phyloP scores from a whole-genome alignment of 2,113 vertebrate species.

The Cyanoliseus patagonus region DNA sequence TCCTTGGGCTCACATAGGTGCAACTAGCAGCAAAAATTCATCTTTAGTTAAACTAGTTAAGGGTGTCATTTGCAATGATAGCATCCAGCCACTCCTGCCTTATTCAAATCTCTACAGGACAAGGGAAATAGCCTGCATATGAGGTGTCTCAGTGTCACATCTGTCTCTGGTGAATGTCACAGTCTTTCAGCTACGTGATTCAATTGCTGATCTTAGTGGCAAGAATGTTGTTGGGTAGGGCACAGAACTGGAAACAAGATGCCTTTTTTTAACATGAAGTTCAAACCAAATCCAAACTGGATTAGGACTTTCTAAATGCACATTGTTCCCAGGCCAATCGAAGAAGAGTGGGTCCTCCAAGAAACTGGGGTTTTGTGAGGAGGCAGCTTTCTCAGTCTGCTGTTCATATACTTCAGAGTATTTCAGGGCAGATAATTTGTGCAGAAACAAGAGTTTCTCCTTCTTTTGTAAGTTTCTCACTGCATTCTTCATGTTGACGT shows the following conservation, averaged over 20 bases:
- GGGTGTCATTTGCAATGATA: neutral
- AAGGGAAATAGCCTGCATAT: neutral
- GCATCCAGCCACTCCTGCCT: neutral
- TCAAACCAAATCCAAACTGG: neutral
- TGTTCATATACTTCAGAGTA: neutral
- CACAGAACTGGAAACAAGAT: neutral
- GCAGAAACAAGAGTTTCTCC: neutral
- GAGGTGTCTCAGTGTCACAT: neutral
- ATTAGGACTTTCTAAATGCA: neutral
- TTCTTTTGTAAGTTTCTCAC: neutral
- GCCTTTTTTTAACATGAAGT: neutral
- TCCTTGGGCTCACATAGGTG: neutral
- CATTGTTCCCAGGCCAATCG: neutral
- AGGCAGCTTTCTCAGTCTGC: neutral
- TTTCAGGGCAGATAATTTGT: neutral
- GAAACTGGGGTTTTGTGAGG: neutral
- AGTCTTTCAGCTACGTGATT: neutral
- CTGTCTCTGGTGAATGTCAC: neutral
- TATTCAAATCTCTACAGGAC: neutral
- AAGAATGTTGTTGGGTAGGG: neutral
- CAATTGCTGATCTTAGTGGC: accelerated
- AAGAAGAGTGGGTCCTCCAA: neutral
- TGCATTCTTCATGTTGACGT: neutral
- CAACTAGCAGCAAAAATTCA: neutral
- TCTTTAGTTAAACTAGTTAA: neutral